Percentiles rank a stretch among this genome's conserved stretches.
These are phyloP conservation scores for Cichlasoma orientale DNA, from an alignment of 2,797 vertebrate genomes.

Conservation along the genomic window DNA sequence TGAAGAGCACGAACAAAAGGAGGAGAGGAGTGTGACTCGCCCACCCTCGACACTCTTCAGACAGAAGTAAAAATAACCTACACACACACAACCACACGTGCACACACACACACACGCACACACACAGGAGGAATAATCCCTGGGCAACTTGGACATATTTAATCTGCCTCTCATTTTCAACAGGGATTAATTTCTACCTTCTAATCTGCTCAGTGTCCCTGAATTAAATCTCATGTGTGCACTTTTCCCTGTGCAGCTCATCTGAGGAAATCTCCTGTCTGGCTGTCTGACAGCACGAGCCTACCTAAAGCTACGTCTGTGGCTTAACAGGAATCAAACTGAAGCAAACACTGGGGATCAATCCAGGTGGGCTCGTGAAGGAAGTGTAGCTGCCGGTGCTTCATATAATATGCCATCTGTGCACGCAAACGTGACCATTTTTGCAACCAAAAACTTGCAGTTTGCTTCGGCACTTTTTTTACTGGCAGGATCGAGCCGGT, in stretches of 20 bases:
- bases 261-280: slow-evolving; percentile 54
- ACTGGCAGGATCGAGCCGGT: background rate
- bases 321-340: slow-evolving; percentile 13
- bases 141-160: slow-evolving; percentile 68
- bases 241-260: slow-evolving; percentile 47
- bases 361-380: slow-evolving; percentile 13
- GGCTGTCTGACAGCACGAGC: slow-evolving; percentile 27
- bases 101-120: slow-evolving; percentile 8
- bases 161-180: slow-evolving; percentile 77
- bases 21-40: slow-evolving; percentile 51
- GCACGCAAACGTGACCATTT: background rate
- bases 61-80: slow-evolving; percentile 61
- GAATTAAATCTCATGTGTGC: slow-evolving; percentile 71
- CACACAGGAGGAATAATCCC: slow-evolving; percentile 59
- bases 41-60: slow-evolving; percentile 41
- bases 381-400: slow-evolving; percentile 8
- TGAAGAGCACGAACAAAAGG: slow-evolving; percentile 48
- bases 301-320: slow-evolving; percentile 30
- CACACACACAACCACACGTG: background rate
- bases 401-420: background rate
- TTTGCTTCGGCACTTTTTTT: background rate
- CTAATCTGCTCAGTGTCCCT: slow-evolving; percentile 71
- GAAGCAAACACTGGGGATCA: background rate
- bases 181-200: slow-evolving; percentile 67
- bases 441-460: background rate